Evolutionary conservation across 2,888 invertebrate genomes (phyloP).

Genomic region (Melanophora roralis): DNA sequence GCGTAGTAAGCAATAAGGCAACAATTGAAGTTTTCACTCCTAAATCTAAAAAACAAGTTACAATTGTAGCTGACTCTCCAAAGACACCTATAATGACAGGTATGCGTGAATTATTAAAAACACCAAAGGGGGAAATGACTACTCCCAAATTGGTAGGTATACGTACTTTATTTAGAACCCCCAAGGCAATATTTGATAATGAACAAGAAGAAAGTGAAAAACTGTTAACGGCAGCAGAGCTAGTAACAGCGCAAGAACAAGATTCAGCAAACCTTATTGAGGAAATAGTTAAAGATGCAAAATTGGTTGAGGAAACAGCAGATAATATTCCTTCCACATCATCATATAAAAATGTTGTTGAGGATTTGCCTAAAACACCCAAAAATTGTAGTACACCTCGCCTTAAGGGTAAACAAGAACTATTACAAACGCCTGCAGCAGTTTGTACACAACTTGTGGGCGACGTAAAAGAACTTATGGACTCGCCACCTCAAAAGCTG

Average conservation of each 20-base stretch:
- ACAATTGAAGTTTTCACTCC: conserved; percentile 1
- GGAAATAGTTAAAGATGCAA: conserved; percentile 39
- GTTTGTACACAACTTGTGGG: conserved; percentile 29
- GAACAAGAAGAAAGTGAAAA: conserved; percentile 44
- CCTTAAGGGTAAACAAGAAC: conserved; percentile 65
- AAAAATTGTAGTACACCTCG: conserved; percentile 65
- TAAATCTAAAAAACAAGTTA: conserved; percentile 12
- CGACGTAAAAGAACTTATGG: conserved; percentile 33
- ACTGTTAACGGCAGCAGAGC: conserved; percentile 65
- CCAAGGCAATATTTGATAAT: conserved; percentile 54
- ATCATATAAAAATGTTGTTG: conserved; percentile 4
- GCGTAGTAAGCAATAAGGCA: no score
- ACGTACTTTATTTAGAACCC: conserved; percentile 62
- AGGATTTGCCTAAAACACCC: conserved; percentile 69
- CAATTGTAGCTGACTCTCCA: conserved; percentile 20
- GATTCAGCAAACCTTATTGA: not conserved
- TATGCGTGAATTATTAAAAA: conserved; percentile 61
- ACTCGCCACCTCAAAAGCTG: not conserved
- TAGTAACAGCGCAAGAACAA: conserved; percentile 68
- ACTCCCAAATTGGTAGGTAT: conserved; percentile 60
- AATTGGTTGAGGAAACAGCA: conserved; percentile 65
- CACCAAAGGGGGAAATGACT: conserved; percentile 45
- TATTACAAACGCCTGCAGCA: conserved; percentile 61
- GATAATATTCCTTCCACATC: conserved; percentile 4
- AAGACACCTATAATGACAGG: conserved; percentile 54